Conservation (phyloP, 2,888 invertebrate genomes). For the Buathra laborator region DNA sequence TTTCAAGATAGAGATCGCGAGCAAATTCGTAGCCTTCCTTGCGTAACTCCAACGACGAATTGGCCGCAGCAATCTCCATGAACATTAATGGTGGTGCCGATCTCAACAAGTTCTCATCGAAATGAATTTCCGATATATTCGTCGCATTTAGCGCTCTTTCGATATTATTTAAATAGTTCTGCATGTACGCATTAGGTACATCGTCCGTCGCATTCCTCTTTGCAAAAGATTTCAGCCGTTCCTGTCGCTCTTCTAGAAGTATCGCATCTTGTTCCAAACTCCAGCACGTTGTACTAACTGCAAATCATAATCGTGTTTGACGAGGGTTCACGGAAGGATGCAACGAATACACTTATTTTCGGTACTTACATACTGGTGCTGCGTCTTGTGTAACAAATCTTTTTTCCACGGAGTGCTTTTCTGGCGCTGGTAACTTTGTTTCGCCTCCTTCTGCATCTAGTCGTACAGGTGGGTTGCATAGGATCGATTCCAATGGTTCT, state of each 20-base stretch:
- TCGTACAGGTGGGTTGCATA: too few species aligned
- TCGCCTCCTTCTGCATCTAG: too few species aligned
- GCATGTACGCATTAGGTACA: not conserved
- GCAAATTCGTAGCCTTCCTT: slow-evolving; percentile 17
- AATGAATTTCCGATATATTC: not conserved
- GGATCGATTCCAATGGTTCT: not conserved
- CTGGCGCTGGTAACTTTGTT: too few species aligned
- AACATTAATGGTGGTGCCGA: not conserved
- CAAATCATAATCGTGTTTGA: not conserved
- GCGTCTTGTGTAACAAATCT: too few species aligned
- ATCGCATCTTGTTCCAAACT: not conserved
- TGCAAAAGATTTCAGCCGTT: not conserved
- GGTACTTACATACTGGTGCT: not conserved
- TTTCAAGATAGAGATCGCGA: slow-evolving; percentile 38
- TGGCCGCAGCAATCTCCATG: not conserved
- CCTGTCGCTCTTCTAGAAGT: slow-evolving; percentile 4
- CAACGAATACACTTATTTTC: not conserved
- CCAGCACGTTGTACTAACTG: not conserved
- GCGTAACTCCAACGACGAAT: not conserved
- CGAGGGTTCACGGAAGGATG: not conserved
- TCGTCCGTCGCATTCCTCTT: not conserved
- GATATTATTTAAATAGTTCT: not conserved
- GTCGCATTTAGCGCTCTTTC: not conserved
- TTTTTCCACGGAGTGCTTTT: too few species aligned
- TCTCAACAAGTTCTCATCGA: not conserved